A percentile compares a stretch with the other conserved stretches of the same genome.
Evolutionary conservation across 2,888 invertebrate genomes (phyloP).

Genomic region (Globia sparganii): DNA sequence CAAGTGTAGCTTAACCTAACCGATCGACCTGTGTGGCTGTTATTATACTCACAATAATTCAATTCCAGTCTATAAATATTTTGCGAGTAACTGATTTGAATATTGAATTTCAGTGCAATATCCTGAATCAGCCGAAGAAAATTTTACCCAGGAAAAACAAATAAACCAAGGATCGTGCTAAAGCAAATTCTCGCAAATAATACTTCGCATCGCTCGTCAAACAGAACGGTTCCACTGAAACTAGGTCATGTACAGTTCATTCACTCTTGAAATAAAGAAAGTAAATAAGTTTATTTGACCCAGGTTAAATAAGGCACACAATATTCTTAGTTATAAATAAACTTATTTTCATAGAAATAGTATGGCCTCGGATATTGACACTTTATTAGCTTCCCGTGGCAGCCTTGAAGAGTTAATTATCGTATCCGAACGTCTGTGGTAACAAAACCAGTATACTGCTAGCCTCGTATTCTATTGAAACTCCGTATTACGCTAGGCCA

Average conservation of each 20-base stretch:
- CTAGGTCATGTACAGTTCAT: constrained; percentile 23
- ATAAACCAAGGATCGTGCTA: background rate
- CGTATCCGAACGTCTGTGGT: too few species aligned
- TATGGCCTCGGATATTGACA: background rate
- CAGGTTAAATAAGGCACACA: too few species aligned
- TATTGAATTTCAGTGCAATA: background rate
- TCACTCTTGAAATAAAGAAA: background rate
- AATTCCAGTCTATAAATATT: background rate
- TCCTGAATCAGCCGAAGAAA: background rate
- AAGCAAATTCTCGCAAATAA: constrained; percentile 15
- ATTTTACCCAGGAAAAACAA: background rate
- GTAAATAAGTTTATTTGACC: too few species aligned
- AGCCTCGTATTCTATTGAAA: background rate
- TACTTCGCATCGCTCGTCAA: background rate
- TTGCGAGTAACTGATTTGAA: background rate
- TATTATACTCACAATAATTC: background rate
- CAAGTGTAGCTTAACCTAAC: too few species aligned
- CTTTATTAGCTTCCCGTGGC: constrained; percentile 1
- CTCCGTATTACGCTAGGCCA: background rate
- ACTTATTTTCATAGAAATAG: background rate
- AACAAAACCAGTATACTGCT: background rate
- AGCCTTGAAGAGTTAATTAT: constrained; percentile 1
- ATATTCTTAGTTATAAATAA: background rate
- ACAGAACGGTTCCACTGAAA: constrained; percentile 1
- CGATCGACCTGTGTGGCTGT: too few species aligned